A percentile compares a stretch with the other conserved stretches of the same genome.
Conservation (phyloP, 2,888 invertebrate species). For the Erebia aethiops region DNA sequence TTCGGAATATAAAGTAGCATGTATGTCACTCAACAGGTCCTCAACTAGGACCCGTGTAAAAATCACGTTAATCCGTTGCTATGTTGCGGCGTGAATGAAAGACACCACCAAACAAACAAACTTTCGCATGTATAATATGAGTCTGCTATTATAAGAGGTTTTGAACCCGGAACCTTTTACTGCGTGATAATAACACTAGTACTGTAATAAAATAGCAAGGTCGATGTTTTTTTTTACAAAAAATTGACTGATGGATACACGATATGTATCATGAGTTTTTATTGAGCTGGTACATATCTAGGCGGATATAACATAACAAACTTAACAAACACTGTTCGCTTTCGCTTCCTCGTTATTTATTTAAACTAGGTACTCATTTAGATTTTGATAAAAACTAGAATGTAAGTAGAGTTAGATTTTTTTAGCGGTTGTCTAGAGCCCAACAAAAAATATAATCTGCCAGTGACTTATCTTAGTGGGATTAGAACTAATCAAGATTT, state of each 20-base stretch:
- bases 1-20: too few species aligned
- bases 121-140: background rate
- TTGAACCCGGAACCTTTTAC: conserved; percentile 31
- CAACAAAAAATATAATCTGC: too few species aligned
- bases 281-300: background rate
- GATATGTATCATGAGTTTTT: background rate
- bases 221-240: conserved; percentile 16
- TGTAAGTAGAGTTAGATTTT: too few species aligned
- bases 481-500: too few species aligned
- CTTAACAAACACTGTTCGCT: too few species aligned
- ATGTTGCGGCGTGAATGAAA: background rate
- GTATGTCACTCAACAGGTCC: too few species aligned
- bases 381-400: background rate
- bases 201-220: conserved; percentile 13
- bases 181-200: background rate
- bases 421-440: too few species aligned
- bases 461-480: too few species aligned
- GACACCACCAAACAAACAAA: too few species aligned
- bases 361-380: background rate
- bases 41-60: too few species aligned
- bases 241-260: background rate
- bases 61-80: too few species aligned
- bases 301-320: too few species aligned
- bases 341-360: conserved; percentile 10
- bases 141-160: background rate